Percentiles rank a stretch among this genome's conserved stretches.
These are phyloP conservation scores for Drosophila conformis DNA, from an alignment of 2,888 invertebrate genomes.

Conservation along the genomic window DNA sequence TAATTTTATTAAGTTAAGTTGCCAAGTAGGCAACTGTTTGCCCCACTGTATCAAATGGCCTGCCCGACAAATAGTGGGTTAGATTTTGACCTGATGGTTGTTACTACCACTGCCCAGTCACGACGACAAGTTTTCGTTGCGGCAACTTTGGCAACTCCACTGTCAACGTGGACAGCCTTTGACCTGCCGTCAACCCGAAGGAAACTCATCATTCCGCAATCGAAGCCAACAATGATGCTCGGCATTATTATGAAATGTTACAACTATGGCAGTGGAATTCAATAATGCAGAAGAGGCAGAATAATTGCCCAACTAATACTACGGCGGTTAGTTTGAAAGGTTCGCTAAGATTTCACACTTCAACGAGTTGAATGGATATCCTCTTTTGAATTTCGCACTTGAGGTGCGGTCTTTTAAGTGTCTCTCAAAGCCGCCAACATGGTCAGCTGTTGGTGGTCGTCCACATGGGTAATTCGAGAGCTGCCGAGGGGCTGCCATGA, in stretches of 20 bases:
- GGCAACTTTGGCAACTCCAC: slow-evolving; percentile 17
- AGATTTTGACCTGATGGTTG: slow-evolving; percentile 42
- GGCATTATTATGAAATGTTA: slow-evolving; percentile 23
- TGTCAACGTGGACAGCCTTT: slow-evolving; percentile 42
- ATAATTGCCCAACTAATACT: slow-evolving; percentile 3
- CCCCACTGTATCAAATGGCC: slow-evolving; percentile 42
- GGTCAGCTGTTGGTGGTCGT: slow-evolving; percentile 44
- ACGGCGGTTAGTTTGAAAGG: slow-evolving; percentile 8
- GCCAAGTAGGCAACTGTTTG: neutral
- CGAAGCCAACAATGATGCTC: slow-evolving; percentile 18
- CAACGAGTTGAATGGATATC: slow-evolving; percentile 18
- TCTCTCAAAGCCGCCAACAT: slow-evolving; percentile 26
- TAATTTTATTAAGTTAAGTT: too few relatives aligned
- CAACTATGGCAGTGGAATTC: slow-evolving; percentile 5
- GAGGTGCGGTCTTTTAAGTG: slow-evolving; percentile 26
- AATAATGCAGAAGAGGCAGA: neutral
- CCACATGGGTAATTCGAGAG: slow-evolving; percentile 62
- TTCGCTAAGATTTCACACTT: slow-evolving; percentile 34
- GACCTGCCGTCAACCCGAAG: slow-evolving; percentile 32
- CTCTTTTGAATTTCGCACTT: slow-evolving; percentile 26
- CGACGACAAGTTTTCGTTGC: slow-evolving; percentile 32
- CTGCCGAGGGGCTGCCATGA: slow-evolving; percentile 36
- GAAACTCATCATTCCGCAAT: slow-evolving; percentile 37
- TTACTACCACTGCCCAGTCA: slow-evolving; percentile 35
- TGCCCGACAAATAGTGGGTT: slow-evolving; percentile 55